Percentiles rank a stretch among this genome's conserved stretches.
Conservation (phyloP, 2,797 vertebrate species). For the Tenualosa thibaudeaui region DNA sequence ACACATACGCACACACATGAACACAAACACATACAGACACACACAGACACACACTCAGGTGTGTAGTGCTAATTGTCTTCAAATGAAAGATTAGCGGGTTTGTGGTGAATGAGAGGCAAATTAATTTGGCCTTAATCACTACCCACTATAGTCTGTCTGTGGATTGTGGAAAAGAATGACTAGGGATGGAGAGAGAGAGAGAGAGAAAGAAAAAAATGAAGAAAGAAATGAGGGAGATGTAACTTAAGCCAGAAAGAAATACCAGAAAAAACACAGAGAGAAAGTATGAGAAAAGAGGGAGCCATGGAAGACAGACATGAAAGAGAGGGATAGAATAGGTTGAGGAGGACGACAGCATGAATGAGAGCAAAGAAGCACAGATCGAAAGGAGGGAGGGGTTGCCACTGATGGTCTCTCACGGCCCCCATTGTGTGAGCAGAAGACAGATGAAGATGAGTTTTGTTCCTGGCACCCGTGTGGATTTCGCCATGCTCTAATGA, state of each 20-base stretch:
- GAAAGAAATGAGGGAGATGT: not conserved
- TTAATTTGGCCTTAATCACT: conserved; percentile 15
- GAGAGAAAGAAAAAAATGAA: not conserved
- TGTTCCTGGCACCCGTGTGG: conserved; percentile 30
- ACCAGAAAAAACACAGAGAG: not conserved
- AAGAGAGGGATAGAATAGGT: not conserved
- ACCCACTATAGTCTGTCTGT: conserved; percentile 11
- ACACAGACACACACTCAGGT: conserved; percentile 32
- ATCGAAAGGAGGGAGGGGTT: not conserved
- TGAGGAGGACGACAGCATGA: not conserved
- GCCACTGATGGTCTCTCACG: not conserved
- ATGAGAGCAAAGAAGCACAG: not conserved
- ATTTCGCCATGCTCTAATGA: conserved; percentile 45
- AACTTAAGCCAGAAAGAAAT: not conserved
- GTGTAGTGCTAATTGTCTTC: conserved; percentile 1
- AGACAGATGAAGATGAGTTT: conserved; percentile 37
- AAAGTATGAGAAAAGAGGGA: not conserved
- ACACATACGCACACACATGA: conserved; percentile 16
- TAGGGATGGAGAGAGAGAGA: not conserved
- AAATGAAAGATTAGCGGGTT: not conserved
- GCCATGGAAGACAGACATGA: not conserved
- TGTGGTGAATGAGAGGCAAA: not conserved
- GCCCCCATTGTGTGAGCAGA: conserved; percentile 20
- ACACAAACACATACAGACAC: conserved; percentile 31
- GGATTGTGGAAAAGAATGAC: not conserved